Conservation (phyloP, 2,888 invertebrate species). For the Serrognathus titanus region DNA sequence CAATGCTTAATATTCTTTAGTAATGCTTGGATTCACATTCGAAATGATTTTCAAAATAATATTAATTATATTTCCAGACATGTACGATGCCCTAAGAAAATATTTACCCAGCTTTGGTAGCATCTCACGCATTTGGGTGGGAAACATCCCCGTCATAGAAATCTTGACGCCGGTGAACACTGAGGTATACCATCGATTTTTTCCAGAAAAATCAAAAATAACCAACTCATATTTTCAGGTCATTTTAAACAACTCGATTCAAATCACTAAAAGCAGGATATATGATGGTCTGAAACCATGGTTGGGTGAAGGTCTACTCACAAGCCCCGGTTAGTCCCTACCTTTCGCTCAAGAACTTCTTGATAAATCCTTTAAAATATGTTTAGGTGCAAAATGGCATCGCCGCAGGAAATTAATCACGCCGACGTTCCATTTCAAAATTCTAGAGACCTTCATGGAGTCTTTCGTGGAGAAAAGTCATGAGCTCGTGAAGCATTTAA, state of each 20-base stretch:
- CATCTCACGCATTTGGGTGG: not conserved
- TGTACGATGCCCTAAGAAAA: too few relatives aligned
- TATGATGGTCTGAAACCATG: slow-evolving; percentile 6
- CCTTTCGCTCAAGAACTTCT: too few relatives aligned
- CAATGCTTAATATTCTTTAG: too few relatives aligned
- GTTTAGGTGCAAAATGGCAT: slow-evolving; percentile 31
- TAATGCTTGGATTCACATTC: too few relatives aligned
- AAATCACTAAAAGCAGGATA: slow-evolving; percentile 8
- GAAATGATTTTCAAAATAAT: too few relatives aligned
- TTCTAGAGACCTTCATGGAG: slow-evolving; percentile 34
- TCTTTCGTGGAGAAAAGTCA: slow-evolving; percentile 34
- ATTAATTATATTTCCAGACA: too few relatives aligned
- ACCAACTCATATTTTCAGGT: not conserved
- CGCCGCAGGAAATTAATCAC: slow-evolving; percentile 33
- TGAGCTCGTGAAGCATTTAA: slow-evolving; percentile 25
- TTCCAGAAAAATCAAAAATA: too few relatives aligned
- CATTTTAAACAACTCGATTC: slow-evolving; percentile 10
- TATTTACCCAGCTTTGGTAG: not conserved
- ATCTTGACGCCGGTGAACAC: not conserved
- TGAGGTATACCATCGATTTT: not conserved
- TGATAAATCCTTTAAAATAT: not conserved
- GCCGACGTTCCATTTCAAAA: slow-evolving; percentile 39
- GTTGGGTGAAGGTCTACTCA: slow-evolving; percentile 12
- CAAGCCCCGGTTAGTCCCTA: slow-evolving; percentile 5
- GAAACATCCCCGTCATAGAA: not conserved